These are phyloP conservation scores for Hesperophylax magnus DNA, from an alignment of 1,140 invertebrate genomes.

Conservation along the genomic window DNA sequence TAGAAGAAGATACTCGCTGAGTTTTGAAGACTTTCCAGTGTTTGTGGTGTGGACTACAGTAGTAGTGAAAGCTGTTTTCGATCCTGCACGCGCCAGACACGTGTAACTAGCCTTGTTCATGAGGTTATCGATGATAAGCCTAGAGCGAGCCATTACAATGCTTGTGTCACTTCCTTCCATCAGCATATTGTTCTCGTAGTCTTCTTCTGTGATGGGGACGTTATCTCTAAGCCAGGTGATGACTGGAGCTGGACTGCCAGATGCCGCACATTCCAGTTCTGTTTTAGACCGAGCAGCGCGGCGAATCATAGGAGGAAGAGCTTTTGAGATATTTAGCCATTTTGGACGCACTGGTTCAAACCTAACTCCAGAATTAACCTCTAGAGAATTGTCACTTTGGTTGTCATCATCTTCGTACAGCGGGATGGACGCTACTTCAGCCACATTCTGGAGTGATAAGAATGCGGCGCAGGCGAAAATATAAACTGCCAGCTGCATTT, in stretches of 20 bases:
- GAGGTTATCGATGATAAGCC: conserved; percentile 76
- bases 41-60: conserved; percentile 68
- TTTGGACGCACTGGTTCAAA: conserved; percentile 4
- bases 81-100: conserved; percentile 79
- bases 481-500: too few species aligned
- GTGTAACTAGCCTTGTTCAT: conserved; percentile 77
- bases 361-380: neutral
- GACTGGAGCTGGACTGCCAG: conserved; percentile 78
- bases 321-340: conserved; percentile 71
- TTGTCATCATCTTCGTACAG: neutral
- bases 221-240: conserved; percentile 79
- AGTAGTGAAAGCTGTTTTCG: conserved; percentile 70
- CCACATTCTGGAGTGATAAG: too few species aligned
- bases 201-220: conserved; percentile 72
- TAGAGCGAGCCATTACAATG: conserved; percentile 75
- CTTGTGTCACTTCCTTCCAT: conserved; percentile 66
- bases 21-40: conserved; percentile 59
- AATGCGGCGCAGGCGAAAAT: too few species aligned
- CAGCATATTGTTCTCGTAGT: conserved; percentile 70
- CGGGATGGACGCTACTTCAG: neutral
- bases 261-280: conserved; percentile 78
- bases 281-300: conserved; percentile 68
- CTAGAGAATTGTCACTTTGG: neutral
- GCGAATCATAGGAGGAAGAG: conserved; percentile 63
- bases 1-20: conserved; percentile 60